Conservation (phyloP, 2,113 vertebrate species). For the Hypomesus transpacificus region DNA sequence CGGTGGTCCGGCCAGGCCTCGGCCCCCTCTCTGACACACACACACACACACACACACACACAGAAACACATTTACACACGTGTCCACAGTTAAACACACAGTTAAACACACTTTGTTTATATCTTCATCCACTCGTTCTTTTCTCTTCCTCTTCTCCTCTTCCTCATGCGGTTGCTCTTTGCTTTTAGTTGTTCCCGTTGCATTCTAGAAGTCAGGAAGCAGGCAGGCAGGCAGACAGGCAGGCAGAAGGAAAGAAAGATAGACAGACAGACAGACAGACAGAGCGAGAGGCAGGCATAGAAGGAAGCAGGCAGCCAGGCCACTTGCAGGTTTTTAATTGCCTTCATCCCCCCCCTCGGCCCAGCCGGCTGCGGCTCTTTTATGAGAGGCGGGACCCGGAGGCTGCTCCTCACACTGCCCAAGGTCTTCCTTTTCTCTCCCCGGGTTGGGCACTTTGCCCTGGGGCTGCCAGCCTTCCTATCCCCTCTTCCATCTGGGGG, state of each 20-base stretch:
- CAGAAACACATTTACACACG: background rate
- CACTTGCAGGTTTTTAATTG: slow-evolving; percentile 85
- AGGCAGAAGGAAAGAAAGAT: too few species aligned
- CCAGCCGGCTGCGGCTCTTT: slow-evolving; percentile 68
- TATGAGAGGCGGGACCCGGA: slow-evolving; percentile 74
- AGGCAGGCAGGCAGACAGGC: slow-evolving; percentile 36
- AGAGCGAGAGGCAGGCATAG: too few species aligned
- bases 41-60: slow-evolving; percentile 45
- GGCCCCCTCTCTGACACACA: slow-evolving; percentile 38
- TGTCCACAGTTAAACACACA: background rate
- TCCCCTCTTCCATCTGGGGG: slow-evolving; percentile 29
- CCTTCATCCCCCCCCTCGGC: slow-evolving; percentile 78
- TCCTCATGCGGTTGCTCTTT: slow-evolving; percentile 65
- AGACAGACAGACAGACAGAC: too few species aligned
- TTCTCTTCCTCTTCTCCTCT: slow-evolving; percentile 43
- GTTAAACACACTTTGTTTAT: background rate
- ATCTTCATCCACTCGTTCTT: slow-evolving; percentile 10
- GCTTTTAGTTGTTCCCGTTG: slow-evolving; percentile 81
- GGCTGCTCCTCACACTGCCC: slow-evolving; percentile 49
- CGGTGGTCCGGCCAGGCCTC: slow-evolving; percentile 78
- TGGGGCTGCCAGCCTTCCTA: slow-evolving; percentile 20
- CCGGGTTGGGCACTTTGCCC: slow-evolving; percentile 34
- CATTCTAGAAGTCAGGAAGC: slow-evolving; percentile 85
- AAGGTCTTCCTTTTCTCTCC: slow-evolving; percentile 49
- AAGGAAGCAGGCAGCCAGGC: slow-evolving; percentile 47